Conservation (phyloP, 2,113 vertebrate species). For the Phasianus colchicus region DNA sequence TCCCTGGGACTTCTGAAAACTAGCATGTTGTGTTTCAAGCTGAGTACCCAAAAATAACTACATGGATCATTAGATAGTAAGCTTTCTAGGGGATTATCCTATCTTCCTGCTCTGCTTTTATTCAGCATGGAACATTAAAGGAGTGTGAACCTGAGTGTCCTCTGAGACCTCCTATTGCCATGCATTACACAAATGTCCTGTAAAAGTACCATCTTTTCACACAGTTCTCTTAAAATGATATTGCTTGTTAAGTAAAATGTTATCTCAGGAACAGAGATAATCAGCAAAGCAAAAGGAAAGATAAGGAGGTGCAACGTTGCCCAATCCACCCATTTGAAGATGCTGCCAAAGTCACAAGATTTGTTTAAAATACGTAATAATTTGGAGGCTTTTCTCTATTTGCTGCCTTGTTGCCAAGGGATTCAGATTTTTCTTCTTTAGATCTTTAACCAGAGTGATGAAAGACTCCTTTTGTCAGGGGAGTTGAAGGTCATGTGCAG, state of each 20-base stretch:
- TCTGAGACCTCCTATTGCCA: not conserved
- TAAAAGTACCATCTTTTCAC: not conserved
- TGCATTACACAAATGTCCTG: not conserved
- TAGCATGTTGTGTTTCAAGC: not conserved
- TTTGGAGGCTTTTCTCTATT: not conserved
- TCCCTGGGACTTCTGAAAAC: not conserved
- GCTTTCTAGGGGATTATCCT: not conserved
- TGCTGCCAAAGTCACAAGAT: constrained; percentile 33
- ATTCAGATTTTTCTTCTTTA: not conserved
- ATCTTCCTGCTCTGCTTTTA: constrained; percentile 10
- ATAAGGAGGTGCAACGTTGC: not conserved
- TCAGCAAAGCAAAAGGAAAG: not conserved
- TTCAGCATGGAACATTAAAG: not conserved
- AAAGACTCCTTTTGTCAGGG: constrained; percentile 7
- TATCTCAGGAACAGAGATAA: not conserved
- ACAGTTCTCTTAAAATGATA: not conserved
- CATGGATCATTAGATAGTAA: not conserved
- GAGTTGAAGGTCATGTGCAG: not conserved
- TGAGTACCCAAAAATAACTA: not conserved
- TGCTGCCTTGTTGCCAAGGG: not conserved
- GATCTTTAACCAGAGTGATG: not conserved
- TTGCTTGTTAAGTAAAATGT: not conserved
- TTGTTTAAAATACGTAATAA: not conserved
- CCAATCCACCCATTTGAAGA: not conserved
- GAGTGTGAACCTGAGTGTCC: not conserved